Percentiles rank a stretch among this genome's conserved stretches.
phyloP scores from a whole-genome alignment of 2,797 vertebrate species.

The Cyprinella venusta region DNA sequence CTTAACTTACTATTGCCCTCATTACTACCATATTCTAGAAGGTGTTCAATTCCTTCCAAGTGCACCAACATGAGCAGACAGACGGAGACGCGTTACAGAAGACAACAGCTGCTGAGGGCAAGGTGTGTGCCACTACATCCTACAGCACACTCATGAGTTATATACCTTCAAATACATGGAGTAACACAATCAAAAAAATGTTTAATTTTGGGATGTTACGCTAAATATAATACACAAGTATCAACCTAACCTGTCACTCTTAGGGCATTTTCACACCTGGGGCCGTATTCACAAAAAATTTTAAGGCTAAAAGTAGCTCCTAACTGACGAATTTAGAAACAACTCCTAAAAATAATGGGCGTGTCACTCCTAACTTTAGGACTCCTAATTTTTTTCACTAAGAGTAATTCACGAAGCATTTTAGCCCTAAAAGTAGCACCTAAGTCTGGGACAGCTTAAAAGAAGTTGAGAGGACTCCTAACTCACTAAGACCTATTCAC shows the following conservation, averaged over 20 bases:
- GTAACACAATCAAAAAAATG: background rate
- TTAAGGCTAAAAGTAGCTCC: too few species aligned
- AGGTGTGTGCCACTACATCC: conserved; percentile 63
- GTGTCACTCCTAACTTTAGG: too few species aligned
- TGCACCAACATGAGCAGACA: conserved; percentile 6
- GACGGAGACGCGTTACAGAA: background rate
- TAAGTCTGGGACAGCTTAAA: too few species aligned
- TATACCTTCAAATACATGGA: background rate
- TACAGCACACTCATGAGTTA: background rate
- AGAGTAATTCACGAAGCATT: too few species aligned
- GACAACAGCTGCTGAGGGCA: conserved; percentile 41
- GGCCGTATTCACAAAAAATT: too few species aligned
- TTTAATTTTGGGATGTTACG: background rate
- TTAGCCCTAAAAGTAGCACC: too few species aligned
- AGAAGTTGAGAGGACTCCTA: too few species aligned
- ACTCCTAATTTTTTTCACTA: too few species aligned
- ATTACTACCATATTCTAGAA: background rate
- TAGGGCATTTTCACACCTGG: background rate
- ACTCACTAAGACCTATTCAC: too few species aligned
- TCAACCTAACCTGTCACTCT: background rate
- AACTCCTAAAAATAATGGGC: too few species aligned
- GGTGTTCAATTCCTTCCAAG: conserved; percentile 6
- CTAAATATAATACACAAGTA: background rate
- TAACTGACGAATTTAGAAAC: too few species aligned
- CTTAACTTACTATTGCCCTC: background rate